Evolutionary conservation across 2,113 vertebrate genomes (phyloP), one percentile per base, ranked within the genome.

Genomic region (Trematocara marginatum): DNA sequence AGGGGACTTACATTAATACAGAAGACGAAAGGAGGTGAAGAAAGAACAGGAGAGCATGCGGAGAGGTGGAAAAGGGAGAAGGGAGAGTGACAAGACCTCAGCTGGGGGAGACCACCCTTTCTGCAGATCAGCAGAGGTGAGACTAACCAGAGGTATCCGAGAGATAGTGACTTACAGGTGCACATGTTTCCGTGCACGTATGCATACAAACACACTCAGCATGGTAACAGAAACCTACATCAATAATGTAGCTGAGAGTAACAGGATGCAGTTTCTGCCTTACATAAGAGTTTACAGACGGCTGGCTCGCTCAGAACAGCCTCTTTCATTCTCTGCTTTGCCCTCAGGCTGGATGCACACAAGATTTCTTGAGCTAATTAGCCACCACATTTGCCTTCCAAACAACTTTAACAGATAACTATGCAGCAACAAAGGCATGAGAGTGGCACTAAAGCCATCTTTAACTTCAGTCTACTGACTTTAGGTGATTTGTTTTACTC

Each of bases 161-260:
- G 49, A 84, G 83, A 81, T 61, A 61, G 78, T 35, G 61, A 52
- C 81, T 54, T 83, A 84, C 91, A 91, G 87, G 92, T 94, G 93
- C 61, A 4, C 76, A 81, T 31, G 45, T 34, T 79, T 57, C 74
- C 4, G 5, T 6, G 18, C 88, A 80, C 54, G 4, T 6, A 80
- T 34, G 5, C 84, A 82, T 78, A 86, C 86, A 89, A 40, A 86
- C 82, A 45, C 74, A 53, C 87, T 29, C 61, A 6, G 81, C 31
- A 57, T 85, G 87, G 89, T 83, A 91, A 94, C 86, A 90, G 88
- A 93, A 91, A 84, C 88, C 90, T 23, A 76, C 91, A 94, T 93
- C 89, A 92, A 90, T 94, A 92, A 93, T 92, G 93, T 92, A 93
- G 90, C 76, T 35, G 80, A 80, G 82, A 88, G 93, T 82, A 92